Evolutionary conservation across 1,140 invertebrate species (phyloP), one percentile per base, ranked within the genome.

Genomic region (Nasonia giraulti): DNA sequence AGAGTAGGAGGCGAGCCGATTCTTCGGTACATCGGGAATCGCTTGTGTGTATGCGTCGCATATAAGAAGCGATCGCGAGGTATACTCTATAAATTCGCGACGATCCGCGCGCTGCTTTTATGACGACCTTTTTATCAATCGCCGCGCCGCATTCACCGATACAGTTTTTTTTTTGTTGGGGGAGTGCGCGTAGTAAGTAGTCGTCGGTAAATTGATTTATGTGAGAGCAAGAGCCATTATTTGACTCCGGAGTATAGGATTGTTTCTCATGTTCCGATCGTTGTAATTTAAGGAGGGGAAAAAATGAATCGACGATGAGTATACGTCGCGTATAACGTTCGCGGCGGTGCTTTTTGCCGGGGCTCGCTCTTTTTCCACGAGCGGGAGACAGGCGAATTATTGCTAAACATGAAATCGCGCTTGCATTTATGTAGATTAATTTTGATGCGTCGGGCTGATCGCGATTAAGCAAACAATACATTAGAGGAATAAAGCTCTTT

Each of bases 1-100:
- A 62, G 87, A 87, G 40, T 80, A 79, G 77, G 83, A 87, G 85
- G 85, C 86, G 88, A 87, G 88, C 87, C 87, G 85, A 88, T 88
- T n/a, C 87, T 87, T 87, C 11, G 68, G 75, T 73, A 77, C 47
- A 40, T 31, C 20, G 14, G 78, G 23, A 80, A 27, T 66, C 33
- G 62, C 6, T 44, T 12, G 20, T n/a, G 20, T n/a, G 55, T 62
- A 20, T 62, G 12, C 55, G 20, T 5, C 17, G 20, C 55, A 83
- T 62, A 74, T 31, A 47, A 44, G 31, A 76, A 55, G 31, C 11
- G 11, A 33, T n/a, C 40, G 44, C 10, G 81, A 37, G 37, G 33
- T 81, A 85, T 81, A 85, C 84, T 85, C 84, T 81, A 81, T 85
- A 85, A 85, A 85, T 85, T 81, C 73, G 11, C 71, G 44, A 37